Base-by-base conservation (phyloP, 2,888 invertebrate species). In the Drosophila melanocephala region DNA sequence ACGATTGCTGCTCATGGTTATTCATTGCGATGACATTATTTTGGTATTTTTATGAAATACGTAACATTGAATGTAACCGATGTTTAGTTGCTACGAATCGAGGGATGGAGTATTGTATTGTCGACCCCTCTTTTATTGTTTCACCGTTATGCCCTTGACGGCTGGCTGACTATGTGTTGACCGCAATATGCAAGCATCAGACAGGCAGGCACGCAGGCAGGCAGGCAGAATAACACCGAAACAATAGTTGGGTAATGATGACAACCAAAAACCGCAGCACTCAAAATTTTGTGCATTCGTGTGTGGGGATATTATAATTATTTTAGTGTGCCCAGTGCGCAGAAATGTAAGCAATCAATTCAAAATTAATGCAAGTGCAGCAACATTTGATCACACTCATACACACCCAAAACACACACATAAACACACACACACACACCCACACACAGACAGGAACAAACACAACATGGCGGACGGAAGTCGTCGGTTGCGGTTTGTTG, bases 301-400 rank as follows among this genome's bases (percentile, higher is more conserved):
- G 30, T 37, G 35, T 57, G 57, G 66, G 67, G 77, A 87, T 87
- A 89, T 90, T 88, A 90, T 89, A 90, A 89, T 88, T 90, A 90
- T 89, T 90, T 87, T 87, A 89, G 89, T 84, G 78, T 76, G 76
- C 55, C 60, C 79, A 81, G 74, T 69, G 70, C 55, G 58, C 67
- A 51, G 81, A 88, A 90, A 89, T 87, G 89, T 83, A 84, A 89
- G 89, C 88, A 90, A 89, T 89, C 89, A 89, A 90, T 88, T 88
- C 87, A 89, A 89, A 88, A 90, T 90, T 90, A 88, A 88, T 89
- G 87, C 91, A 89, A 89, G 89, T 89, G 83, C 87, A 84, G 87
- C 89, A 84, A 89, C 83, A 89, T 83, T 89, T 84, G 47, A 47
- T 47, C 47, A 77, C 70, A 66, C 47, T 55, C 64, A 63, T 50